Conservation (phyloP, 2,888 invertebrate genomes). For the Seira musarum region DNA sequence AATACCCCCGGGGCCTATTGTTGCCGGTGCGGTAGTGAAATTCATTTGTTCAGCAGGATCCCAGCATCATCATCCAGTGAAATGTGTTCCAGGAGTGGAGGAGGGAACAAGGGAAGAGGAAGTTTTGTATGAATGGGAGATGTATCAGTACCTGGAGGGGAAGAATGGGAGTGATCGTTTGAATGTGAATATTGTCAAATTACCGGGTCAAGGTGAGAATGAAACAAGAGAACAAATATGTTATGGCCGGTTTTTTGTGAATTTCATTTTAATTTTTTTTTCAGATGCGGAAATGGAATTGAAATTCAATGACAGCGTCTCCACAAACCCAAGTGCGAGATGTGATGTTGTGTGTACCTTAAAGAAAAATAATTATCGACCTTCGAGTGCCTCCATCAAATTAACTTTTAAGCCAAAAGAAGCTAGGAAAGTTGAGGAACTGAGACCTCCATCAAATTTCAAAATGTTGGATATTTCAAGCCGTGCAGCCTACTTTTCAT, state of each 20-base stretch:
- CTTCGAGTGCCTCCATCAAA: constrained; percentile 41
- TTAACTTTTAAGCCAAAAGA: constrained; percentile 39
- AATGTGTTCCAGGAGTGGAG: constrained; percentile 12
- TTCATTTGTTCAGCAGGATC: constrained; percentile 46
- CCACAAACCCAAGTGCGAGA: constrained; percentile 27
- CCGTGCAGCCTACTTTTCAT: constrained; percentile 46
- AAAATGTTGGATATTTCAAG: constrained; percentile 46
- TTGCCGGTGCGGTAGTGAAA: constrained; percentile 45
- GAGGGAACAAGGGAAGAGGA: constrained; percentile 6
- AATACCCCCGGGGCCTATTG: constrained; percentile 53
- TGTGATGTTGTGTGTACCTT: constrained; percentile 47
- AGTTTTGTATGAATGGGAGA: constrained; percentile 53
- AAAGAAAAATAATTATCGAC: constrained; percentile 17
- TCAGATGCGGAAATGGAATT: constrained; percentile 52
- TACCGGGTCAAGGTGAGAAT: constrained; percentile 41
- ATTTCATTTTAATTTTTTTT: background rate
- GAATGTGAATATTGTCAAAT: constrained; percentile 36
- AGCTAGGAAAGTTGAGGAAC: background rate
- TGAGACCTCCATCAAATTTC: constrained; percentile 39
- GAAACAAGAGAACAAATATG: constrained; percentile 5
- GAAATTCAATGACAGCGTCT: constrained; percentile 45
- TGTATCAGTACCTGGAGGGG: constrained; percentile 44
- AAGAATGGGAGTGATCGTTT: constrained; percentile 19
- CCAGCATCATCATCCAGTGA: background rate
- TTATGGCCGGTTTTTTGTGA: background rate